These are phyloP conservation scores for Empis stercorea DNA, from an alignment of 2,888 invertebrate species.

Conservation along the genomic window DNA sequence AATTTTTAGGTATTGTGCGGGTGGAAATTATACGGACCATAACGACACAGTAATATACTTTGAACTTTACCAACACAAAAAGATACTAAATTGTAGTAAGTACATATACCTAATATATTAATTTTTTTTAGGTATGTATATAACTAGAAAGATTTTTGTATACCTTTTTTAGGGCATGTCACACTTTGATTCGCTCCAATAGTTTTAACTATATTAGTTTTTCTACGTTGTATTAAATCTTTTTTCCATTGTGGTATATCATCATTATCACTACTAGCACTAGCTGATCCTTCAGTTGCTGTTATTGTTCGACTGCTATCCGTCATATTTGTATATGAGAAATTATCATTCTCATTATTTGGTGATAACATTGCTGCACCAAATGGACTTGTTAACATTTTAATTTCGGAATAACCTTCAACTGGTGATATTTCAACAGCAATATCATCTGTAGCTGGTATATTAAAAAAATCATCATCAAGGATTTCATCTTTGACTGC, in stretches of 20 bases:
- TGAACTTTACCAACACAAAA: too few relatives aligned
- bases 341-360: not conserved
- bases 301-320: not conserved
- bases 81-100: too few relatives aligned
- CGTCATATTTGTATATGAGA: not conserved
- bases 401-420: constrained; percentile 1
- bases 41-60: too few relatives aligned
- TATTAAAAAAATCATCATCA: too few relatives aligned
- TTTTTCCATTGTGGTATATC: constrained; percentile 70
- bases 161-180: constrained; percentile 9
- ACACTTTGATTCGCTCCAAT: constrained; percentile 15
- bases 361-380: not conserved
- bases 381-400: not conserved
- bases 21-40: too few relatives aligned
- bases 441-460: not conserved
- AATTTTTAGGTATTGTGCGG: too few relatives aligned
- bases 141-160: not conserved
- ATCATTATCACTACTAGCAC: not conserved
- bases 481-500: not conserved
- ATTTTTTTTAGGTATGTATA: not conserved
- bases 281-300: not conserved
- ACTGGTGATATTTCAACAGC: not conserved
- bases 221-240: constrained; percentile 62
- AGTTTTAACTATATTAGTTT: constrained; percentile 30
- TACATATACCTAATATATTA: too few relatives aligned